These are phyloP conservation scores for Venturia canescens DNA, from an alignment of 1,140 invertebrate species.

Conservation along the genomic window DNA sequence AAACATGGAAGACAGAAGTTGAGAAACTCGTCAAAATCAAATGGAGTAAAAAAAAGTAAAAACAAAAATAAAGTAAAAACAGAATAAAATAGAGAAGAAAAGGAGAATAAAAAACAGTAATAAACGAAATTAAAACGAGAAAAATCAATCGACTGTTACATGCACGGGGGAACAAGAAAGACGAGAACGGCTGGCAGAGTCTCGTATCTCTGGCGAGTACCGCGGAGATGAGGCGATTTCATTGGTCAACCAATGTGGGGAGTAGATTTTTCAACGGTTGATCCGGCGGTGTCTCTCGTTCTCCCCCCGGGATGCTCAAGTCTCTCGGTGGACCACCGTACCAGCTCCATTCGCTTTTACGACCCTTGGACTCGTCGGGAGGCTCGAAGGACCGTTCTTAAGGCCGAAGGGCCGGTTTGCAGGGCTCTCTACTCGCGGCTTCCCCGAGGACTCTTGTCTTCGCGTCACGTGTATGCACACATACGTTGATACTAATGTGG, in stretches of 20 bases:
- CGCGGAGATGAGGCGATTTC: neutral
- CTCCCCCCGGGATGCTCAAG: neutral
- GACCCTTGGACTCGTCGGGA: constrained; percentile 40
- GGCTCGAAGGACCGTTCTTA: constrained; percentile 38
- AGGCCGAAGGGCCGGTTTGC: constrained; percentile 36
- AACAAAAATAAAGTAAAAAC: too few species aligned
- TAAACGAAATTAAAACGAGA: too few species aligned
- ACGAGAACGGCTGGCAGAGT: too few species aligned
- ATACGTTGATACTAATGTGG: too few species aligned
- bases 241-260: constrained; percentile 24
- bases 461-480: neutral
- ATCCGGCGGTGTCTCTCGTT: constrained; percentile 31
- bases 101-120: too few species aligned
- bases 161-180: too few species aligned
- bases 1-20: too few species aligned
- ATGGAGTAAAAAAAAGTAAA: too few species aligned
- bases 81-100: too few species aligned
- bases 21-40: too few species aligned
- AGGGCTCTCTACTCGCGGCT: neutral
- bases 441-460: constrained; percentile 3
- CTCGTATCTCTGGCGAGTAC: neutral
- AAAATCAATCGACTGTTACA: too few species aligned
- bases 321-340: constrained; percentile 30
- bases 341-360: constrained; percentile 43
- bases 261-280: constrained; percentile 28